Evolutionary conservation across 1,140 invertebrate species (phyloP).

Genomic region (Zaprionus capensis): DNA sequence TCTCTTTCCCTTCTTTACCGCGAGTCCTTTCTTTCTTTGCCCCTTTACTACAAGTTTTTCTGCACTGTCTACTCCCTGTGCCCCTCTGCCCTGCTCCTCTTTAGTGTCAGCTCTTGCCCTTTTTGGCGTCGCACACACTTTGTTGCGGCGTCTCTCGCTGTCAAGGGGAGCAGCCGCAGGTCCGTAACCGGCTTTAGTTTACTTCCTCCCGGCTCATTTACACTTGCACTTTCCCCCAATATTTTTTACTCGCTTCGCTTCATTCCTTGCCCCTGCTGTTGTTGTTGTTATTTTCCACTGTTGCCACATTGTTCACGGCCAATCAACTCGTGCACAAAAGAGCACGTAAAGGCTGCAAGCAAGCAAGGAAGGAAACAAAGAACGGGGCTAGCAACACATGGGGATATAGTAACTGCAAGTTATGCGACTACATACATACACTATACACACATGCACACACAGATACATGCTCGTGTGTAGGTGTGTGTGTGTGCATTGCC

Average conservation of each 20-base stretch:
- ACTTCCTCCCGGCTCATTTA: constrained; percentile 30
- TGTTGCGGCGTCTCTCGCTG: constrained; percentile 6
- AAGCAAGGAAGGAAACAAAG: constrained; percentile 35
- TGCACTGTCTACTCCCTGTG: too few relatives aligned
- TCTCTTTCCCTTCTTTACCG: too few relatives aligned
- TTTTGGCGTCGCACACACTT: constrained; percentile 1
- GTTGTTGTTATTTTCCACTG: constrained; percentile 16
- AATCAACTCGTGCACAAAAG: constrained; percentile 51
- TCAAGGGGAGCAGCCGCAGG: not conserved
- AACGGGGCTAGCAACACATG: constrained; percentile 37
- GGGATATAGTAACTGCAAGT: not conserved
- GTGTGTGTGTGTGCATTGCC: not conserved
- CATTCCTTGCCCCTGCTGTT: constrained; percentile 4
- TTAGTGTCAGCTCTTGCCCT: constrained; percentile 4
- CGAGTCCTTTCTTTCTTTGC: too few relatives aligned
- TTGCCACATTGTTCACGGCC: constrained; percentile 49
- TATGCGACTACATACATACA: not conserved
- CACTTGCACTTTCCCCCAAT: constrained; percentile 37
- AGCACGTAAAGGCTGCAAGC: constrained; percentile 24
- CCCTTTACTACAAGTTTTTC: too few relatives aligned
- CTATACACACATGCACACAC: not conserved
- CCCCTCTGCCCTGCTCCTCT: too few relatives aligned
- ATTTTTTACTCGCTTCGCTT: constrained; percentile 11
- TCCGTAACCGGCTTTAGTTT: constrained; percentile 3
- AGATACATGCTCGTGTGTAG: not conserved